These are phyloP conservation scores for Silvanus unidentatus DNA, from an alignment of 2,888 invertebrate genomes.

Conservation along the genomic window DNA sequence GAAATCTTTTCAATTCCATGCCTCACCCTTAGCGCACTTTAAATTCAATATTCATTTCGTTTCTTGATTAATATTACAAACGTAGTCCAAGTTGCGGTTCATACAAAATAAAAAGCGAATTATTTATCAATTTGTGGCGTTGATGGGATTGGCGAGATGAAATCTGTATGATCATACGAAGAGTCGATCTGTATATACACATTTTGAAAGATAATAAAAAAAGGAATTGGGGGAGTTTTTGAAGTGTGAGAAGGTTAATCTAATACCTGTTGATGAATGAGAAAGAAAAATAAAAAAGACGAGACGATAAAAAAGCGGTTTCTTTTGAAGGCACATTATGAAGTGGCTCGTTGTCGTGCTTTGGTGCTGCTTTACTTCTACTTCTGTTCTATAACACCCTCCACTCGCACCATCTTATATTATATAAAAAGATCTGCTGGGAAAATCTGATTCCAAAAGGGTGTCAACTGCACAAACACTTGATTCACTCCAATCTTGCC, in stretches of 20 bases:
- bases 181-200: too few relatives aligned
- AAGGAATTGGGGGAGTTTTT: too few relatives aligned
- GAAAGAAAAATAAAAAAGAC: constrained; percentile 30
- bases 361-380: too few relatives aligned
- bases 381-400: constrained; percentile 24
- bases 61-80: too few relatives aligned
- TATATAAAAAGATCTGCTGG: constrained; percentile 33
- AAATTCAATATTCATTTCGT: too few relatives aligned
- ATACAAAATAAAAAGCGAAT: too few relatives aligned
- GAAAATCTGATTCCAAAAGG: constrained; percentile 43
- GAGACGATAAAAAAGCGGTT: constrained; percentile 32
- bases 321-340: constrained; percentile 31
- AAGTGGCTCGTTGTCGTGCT: constrained; percentile 17
- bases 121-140: too few relatives aligned
- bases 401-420: constrained; percentile 20
- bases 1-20: not conserved
- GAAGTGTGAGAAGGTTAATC: constrained; percentile 31
- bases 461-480: constrained; percentile 45
- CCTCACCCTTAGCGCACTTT: too few relatives aligned
- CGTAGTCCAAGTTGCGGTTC: too few relatives aligned
- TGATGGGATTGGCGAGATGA: too few relatives aligned
- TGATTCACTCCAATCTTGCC: constrained; percentile 35
- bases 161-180: too few relatives aligned
- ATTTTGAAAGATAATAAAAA: too few relatives aligned
- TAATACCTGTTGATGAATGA: constrained; percentile 37